Percentiles rank a stretch among this genome's conserved stretches.
Conservation (phyloP, 2,113 vertebrate species). For the Neofelis nebulosa region DNA sequence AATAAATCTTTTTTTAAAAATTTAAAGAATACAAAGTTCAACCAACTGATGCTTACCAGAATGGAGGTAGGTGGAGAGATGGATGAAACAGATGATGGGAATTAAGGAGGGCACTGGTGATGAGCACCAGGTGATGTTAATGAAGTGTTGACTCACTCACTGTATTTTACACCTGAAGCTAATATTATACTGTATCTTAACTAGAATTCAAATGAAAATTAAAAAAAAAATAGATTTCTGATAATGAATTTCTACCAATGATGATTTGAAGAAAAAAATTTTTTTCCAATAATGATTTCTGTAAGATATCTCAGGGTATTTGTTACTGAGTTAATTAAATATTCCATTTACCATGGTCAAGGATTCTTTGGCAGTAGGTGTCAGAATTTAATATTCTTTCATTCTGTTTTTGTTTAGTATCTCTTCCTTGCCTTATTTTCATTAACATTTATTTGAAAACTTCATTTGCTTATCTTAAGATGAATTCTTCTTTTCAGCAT, state of each 20-base stretch:
- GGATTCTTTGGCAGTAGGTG: slow-evolving; percentile 16
- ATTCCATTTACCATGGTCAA: not conserved
- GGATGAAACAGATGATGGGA: too few species aligned
- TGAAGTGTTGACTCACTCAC: too few species aligned
- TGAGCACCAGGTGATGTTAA: too few species aligned
- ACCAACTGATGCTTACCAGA: too few species aligned
- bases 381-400: slow-evolving; percentile 34
- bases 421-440: not conserved
- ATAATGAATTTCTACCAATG: not conserved
- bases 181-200: too few species aligned
- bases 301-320: not conserved
- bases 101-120: too few species aligned
- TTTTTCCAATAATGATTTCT: not conserved
- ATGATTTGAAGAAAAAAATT: not conserved
- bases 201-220: not conserved
- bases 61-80: too few species aligned
- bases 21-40: not conserved
- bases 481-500: slow-evolving; percentile 87
- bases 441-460: slow-evolving; percentile 41
- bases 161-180: too few species aligned
- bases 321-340: slow-evolving; percentile 5
- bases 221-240: not conserved
- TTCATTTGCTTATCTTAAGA: slow-evolving; percentile 10
- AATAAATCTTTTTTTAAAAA: too few species aligned
- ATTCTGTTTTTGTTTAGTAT: slow-evolving; percentile 3